Evolutionary conservation across 2,888 invertebrate species (phyloP), one percentile per base, ranked within the genome.

Genomic region (Stegana nigrithorax): DNA sequence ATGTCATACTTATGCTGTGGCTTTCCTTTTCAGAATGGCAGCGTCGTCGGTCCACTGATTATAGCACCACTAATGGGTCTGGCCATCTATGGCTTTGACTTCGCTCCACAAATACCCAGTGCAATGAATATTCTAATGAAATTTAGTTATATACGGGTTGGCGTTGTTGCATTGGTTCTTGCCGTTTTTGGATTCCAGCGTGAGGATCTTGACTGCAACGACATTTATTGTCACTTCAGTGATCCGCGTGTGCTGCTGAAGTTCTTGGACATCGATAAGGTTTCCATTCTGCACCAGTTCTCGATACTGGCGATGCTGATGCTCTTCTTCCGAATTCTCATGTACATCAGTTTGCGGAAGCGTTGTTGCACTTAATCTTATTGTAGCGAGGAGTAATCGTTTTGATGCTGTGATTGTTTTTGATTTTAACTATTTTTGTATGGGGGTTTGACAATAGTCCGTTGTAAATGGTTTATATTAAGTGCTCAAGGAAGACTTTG

Each of bases 11-110:
- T n/a, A n/a, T n/a, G n/a, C n/a, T n/a, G n/a, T n/a, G n/a, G n/a
- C n/a, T n/a, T n/a, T n/a, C n/a, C n/a, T 26, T 32, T 86, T 7
- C 86, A 91, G 91, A 91, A 91, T 68, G 91, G 91, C 23, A 89
- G 90, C 65, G 90, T 90, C 5, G 89, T 91, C 47, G 91, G 90
- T 0, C 91, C 91, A 1, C 83, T 90, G 60, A 83, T 89, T 0
- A 89, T 91, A 44, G 91, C 91, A 0, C 90, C 91, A 0, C 89
- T 90, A 72, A 88, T 91, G 60, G 91, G 91, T 1, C 82, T 91
- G 14, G 91, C 90, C 0, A 89, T 91, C 65, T 91, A 91, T 81
- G 91, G 91, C 0, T 91, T 91, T 69, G 91, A 91, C 81, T 91
- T 91, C 84, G 91, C 91, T 0, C 87, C 88, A 44, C 86, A 88